These are phyloP conservation scores for Tridacna gigas DNA, from an alignment of 2,888 invertebrate species.

Conservation along the genomic window DNA sequence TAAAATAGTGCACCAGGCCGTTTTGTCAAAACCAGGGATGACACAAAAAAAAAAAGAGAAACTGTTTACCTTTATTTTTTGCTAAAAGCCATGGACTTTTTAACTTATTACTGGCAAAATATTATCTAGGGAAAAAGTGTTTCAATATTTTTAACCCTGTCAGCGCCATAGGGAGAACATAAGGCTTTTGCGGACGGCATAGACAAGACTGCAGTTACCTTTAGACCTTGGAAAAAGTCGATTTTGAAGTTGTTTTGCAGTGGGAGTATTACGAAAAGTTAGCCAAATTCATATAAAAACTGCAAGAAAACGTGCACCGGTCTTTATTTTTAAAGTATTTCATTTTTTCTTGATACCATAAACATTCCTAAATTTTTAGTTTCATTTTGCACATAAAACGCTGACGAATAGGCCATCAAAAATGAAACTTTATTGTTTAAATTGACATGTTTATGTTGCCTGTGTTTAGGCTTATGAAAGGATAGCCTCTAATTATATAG, in stretches of 20 bases:
- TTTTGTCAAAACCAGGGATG: not conserved
- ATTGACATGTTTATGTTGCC: constrained; percentile 25
- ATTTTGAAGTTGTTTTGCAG: too few relatives aligned
- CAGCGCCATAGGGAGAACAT: not conserved
- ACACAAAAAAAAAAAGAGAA: not conserved
- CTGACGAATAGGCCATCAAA: constrained; percentile 11
- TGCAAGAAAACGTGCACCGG: too few relatives aligned
- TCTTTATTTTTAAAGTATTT: too few relatives aligned
- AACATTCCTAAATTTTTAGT: constrained; percentile 22
- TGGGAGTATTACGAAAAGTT: too few relatives aligned
- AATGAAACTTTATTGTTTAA: constrained; percentile 29
- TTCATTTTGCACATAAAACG: constrained; percentile 16
- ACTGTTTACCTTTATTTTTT: not conserved
- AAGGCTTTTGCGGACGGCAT: too few relatives aligned
- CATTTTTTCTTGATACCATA: not conserved
- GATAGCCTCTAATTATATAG: not conserved
- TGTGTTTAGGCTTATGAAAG: constrained; percentile 13
- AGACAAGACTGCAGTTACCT: too few relatives aligned
- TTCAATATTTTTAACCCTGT: too few relatives aligned
- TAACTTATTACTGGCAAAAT: not conserved
- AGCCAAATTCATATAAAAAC: too few relatives aligned
- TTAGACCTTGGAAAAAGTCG: too few relatives aligned
- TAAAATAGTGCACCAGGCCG: not conserved
- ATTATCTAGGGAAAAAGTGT: not conserved
- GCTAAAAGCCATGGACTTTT: too few relatives aligned